Evolutionary conservation across 2,113 vertebrate species (phyloP).

Genomic region (Stegastes partitus): DNA sequence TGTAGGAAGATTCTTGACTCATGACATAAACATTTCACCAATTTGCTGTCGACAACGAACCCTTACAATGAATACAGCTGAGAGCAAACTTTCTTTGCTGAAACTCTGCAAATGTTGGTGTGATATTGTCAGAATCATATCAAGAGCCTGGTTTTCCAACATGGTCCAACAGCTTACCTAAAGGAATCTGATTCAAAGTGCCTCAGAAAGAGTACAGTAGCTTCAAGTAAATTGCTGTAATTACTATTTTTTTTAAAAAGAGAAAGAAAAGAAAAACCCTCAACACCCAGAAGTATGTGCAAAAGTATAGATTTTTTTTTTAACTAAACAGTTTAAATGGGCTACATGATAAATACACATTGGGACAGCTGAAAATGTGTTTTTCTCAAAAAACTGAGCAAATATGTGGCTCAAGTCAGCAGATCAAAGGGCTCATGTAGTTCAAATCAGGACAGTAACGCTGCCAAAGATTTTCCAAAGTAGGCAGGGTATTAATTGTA

Average conservation of each 20-base stretch:
- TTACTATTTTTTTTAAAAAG: constrained; percentile 9
- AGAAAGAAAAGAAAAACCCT: background rate
- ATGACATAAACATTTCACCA: constrained; percentile 16
- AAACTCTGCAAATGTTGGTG: constrained; percentile 2
- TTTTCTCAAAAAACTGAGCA: constrained; percentile 22
- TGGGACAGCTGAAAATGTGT: background rate
- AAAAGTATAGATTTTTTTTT: constrained; percentile 44
- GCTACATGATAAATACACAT: constrained; percentile 23
- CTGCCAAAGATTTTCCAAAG: constrained; percentile 1
- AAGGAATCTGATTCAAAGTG: constrained; percentile 63
- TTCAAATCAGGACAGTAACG: constrained; percentile 17
- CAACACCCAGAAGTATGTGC: constrained; percentile 53
- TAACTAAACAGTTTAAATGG: constrained; percentile 19
- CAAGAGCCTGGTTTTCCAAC: constrained; percentile 11
- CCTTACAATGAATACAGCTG: background rate
- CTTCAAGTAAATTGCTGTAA: constrained; percentile 54
- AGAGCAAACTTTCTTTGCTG: constrained; percentile 17
- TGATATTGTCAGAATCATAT: constrained; percentile 5
- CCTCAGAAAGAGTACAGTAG: constrained; percentile 53
- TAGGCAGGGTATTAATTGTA: background rate
- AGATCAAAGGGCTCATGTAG: constrained; percentile 34
- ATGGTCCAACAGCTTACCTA: constrained; percentile 36
- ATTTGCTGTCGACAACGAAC: constrained; percentile 24
- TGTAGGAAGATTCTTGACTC: background rate
- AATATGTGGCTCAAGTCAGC: constrained; percentile 64